phyloP scores from a whole-genome alignment of 53 echinoderm and acorn worm genomes.

The Paelopatides confundens region DNA sequence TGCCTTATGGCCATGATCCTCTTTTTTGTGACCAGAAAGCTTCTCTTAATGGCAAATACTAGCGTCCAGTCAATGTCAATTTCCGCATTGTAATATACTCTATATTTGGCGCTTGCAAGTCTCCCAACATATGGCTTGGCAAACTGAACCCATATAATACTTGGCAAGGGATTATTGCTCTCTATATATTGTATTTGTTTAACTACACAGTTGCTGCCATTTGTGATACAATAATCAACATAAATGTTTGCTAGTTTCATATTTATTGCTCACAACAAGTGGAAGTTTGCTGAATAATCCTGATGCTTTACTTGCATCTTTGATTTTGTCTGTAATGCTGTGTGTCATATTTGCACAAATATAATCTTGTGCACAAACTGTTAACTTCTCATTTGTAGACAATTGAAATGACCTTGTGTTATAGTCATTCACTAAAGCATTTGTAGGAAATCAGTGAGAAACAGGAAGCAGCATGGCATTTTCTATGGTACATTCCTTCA shows the following conservation, averaged over 20 bases:
- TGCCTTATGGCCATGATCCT: too few species aligned
- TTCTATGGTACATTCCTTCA: not conserved
- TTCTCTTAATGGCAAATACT: too few species aligned
- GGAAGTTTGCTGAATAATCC: not conserved
- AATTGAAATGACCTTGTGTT: not conserved
- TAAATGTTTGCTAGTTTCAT: slow-evolving; percentile 31
- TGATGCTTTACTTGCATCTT: not conserved
- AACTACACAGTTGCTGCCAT: slow-evolving; percentile 3
- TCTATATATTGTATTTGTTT: slow-evolving; percentile 12
- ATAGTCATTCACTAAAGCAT: slow-evolving; percentile 15
- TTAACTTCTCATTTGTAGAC: not conserved
- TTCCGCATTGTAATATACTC: too few species aligned
- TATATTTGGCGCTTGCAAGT: not conserved
- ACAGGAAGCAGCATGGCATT: not conserved
- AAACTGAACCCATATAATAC: slow-evolving; percentile 34
- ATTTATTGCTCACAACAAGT: not conserved
- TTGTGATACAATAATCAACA: slow-evolving; percentile 45
- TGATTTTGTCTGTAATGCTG: not conserved
- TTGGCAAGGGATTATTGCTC: not conserved
- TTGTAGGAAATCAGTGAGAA: slow-evolving; percentile 10
- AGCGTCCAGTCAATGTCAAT: too few species aligned
- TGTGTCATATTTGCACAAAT: not conserved
- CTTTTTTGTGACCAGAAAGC: too few species aligned
- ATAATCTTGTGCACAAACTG: not conserved
- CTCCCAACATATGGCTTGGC: not conserved